These are phyloP conservation scores for Synaphobranchus kaupii DNA, from an alignment of 2,797 vertebrate species.

Conservation along the genomic window DNA sequence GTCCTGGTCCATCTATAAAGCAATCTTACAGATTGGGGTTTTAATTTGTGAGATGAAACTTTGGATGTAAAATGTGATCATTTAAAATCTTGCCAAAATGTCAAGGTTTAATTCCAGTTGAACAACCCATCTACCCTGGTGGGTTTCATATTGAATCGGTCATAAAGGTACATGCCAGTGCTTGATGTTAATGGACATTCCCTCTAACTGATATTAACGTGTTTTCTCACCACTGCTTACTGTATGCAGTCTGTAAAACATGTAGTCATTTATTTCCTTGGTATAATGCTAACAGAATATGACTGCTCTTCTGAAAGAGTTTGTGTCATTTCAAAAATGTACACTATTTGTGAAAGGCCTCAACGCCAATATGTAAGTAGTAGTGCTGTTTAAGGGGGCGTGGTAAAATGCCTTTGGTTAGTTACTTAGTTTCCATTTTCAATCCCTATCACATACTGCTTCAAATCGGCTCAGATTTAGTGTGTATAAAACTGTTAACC, in stretches of 20 bases:
- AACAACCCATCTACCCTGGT: background rate
- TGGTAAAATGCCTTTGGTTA: background rate
- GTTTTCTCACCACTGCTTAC: background rate
- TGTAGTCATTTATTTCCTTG: background rate
- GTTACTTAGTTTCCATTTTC: background rate
- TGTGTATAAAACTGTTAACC: background rate
- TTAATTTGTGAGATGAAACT: background rate
- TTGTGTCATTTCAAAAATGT: background rate
- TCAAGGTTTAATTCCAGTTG: background rate
- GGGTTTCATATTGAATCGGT: background rate
- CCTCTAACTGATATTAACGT: background rate
- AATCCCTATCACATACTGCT: background rate
- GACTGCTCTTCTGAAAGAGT: background rate
- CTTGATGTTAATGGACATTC: background rate
- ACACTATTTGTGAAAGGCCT: background rate
- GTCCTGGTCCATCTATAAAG: background rate
- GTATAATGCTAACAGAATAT: background rate
- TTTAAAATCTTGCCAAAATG: background rate
- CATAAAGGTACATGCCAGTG: background rate
- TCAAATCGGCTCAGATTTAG: background rate
- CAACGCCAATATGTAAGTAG: background rate
- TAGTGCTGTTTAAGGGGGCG: background rate
- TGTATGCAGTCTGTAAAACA: background rate
- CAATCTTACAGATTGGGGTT: background rate
- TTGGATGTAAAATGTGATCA: background rate